Evolutionary conservation across 2,113 vertebrate species (phyloP), one percentile per base, ranked within the genome.

Genomic region (Scomber scombrus): DNA sequence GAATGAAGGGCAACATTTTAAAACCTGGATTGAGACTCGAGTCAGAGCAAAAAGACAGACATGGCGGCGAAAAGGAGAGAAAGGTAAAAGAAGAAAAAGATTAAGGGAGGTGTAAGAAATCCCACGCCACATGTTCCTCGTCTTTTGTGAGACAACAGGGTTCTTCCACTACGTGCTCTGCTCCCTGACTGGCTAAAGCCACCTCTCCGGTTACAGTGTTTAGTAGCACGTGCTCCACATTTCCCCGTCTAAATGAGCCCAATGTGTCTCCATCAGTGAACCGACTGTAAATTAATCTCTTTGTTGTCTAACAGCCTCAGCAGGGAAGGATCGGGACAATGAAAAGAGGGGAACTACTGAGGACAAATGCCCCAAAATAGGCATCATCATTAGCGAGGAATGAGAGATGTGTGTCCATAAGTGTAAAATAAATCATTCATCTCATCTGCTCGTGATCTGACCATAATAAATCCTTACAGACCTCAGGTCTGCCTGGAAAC

Each of bases 241-340:
- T 78, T 84, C 56, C 29, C 85, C 23, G 15, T 86, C 85, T 76
- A 81, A 88, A 74, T 85, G 86, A 85, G 84, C 82, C 78, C 76
- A 65, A 85, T 70, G 86, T 62, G 66, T 82, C 78, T 88, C 83
- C 72, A 76, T 75, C 75, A 88, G 72, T 21, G 73, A 75, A 80
- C 18, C 14, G 45, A 79, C 89, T 75, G 90, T 86, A 90, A 91
- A 90, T 91, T 81, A 72, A 82, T 85, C 85, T 87, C 88, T 88
- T 89, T 91, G 89, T 91, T 88, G 88, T 88, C 87, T 83, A 80
- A 86, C 82, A 76, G 72, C 65, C 73, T 7, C 2, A 31, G 67
- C 58, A 58, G 72, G 19, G 71, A 13, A 49, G 19, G 66, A 75
- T 72, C 29, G 1, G 54, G 57, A 85, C 83, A 78, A 82, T 82